These are phyloP conservation scores for Prietella phreatophila DNA, from an alignment of 2,113 vertebrate genomes.

Conservation along the genomic window DNA sequence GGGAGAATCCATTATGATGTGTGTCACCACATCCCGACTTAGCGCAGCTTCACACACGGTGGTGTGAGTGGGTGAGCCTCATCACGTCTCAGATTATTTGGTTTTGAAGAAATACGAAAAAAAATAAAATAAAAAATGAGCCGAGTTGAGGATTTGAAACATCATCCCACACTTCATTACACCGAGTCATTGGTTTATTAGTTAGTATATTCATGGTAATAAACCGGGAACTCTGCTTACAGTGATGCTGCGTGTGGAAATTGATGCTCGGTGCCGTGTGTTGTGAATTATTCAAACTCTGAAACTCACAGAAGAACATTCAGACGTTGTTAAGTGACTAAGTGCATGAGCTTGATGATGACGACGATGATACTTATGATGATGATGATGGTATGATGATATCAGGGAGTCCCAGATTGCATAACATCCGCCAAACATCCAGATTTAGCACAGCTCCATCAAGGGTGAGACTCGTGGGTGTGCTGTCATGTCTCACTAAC, in stretches of 20 bases:
- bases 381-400: neutral
- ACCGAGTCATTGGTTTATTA: neutral
- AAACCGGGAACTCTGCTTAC: neutral
- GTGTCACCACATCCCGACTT: neutral
- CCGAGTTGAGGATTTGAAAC: neutral
- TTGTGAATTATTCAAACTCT: neutral
- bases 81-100: neutral
- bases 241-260: neutral
- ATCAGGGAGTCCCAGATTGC: conserved; percentile 7
- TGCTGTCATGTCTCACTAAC: neutral
- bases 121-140: too few relatives aligned
- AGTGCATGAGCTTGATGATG: neutral
- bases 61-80: neutral
- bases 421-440: neutral
- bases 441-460: neutral
- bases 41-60: neutral
- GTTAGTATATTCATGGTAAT: neutral
- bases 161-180: conserved; percentile 12
- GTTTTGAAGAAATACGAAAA: neutral
- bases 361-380: neutral
- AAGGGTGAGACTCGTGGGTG: neutral
- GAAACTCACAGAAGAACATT: neutral
- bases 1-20: neutral
- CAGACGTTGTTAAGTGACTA: neutral
- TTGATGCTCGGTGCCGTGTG: neutral